A percentile compares a stretch with the other conserved stretches of the same genome.
Evolutionary conservation across 1,140 invertebrate genomes (phyloP).

Genomic region (Drosophila nasuta): DNA sequence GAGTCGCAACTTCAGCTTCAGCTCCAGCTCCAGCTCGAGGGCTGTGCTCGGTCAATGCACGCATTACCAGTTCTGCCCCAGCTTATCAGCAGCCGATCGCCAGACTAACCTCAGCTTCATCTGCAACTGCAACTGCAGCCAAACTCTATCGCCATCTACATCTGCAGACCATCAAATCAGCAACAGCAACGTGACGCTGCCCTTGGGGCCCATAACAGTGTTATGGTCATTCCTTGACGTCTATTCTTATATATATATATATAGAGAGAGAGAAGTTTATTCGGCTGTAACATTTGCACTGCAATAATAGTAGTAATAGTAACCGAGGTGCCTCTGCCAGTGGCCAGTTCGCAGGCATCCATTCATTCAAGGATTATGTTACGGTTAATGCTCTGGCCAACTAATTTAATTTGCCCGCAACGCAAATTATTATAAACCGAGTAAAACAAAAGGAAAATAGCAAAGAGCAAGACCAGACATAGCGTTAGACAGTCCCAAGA

Average conservation of each 20-base stretch:
- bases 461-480: neutral
- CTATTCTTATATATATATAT: slow-evolving; percentile 37
- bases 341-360: neutral
- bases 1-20: slow-evolving; percentile 31
- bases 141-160: slow-evolving; percentile 27
- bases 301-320: slow-evolving; percentile 76
- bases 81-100: slow-evolving; percentile 53
- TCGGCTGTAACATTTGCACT: slow-evolving; percentile 75
- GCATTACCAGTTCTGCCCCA: slow-evolving; percentile 69
- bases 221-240: slow-evolving; percentile 42
- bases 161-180: slow-evolving; percentile 71
- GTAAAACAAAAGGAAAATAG: slow-evolving; percentile 35
- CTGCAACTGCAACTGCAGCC: slow-evolving; percentile 21
- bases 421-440: slow-evolving; percentile 60
- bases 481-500: slow-evolving; percentile 12
- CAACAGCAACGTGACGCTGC: slow-evolving; percentile 79
- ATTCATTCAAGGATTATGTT: slow-evolving; percentile 78
- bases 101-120: slow-evolving; percentile 28
- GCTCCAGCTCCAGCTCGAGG: slow-evolving; percentile 37
- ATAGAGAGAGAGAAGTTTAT: neutral
- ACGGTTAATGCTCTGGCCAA: slow-evolving; percentile 67
- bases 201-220: slow-evolving; percentile 62
- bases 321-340: slow-evolving; percentile 34
- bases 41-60: slow-evolving; percentile 75
- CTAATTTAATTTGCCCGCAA: slow-evolving; percentile 69